Conservation (phyloP, 92 coral and sea anemone genomes). For the Nematostella vectensis region DNA sequence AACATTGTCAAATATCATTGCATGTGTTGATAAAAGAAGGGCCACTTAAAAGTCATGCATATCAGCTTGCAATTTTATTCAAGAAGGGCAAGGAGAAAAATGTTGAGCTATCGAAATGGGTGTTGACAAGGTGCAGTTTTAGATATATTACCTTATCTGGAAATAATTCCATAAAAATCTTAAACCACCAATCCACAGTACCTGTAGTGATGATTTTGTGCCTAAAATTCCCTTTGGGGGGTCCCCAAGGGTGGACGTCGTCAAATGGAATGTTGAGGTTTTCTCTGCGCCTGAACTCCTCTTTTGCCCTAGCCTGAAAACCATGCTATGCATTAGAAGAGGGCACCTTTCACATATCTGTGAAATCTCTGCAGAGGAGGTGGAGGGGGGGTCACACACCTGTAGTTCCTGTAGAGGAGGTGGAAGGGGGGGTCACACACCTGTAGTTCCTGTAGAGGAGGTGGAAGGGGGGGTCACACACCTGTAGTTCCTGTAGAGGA, state of each 20-base stretch:
- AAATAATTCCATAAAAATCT: neutral
- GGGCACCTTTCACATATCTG: too few relatives aligned
- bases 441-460: constrained; percentile 64
- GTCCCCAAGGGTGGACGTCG: constrained; percentile 75
- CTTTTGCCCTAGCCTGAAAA: constrained; percentile 61
- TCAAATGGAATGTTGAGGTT: constrained; percentile 47
- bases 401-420: too few relatives aligned
- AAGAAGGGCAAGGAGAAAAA: neutral
- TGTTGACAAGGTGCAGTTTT: too few relatives aligned
- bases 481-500: constrained; percentile 76
- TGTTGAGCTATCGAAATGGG: too few relatives aligned
- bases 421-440: too few relatives aligned
- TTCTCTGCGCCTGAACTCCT: constrained; percentile 76
- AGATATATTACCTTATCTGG: too few relatives aligned
- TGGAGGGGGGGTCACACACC: too few relatives aligned
- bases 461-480: constrained; percentile 59
- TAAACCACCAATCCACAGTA: neutral
- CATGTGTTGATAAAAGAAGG: too few relatives aligned
- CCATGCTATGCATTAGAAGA: neutral
- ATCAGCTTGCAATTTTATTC: neutral
- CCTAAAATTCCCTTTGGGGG: constrained; percentile 90
- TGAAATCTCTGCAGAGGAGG: too few relatives aligned
- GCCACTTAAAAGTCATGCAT: neutral
- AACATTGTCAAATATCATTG: neutral
- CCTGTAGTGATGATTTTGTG: constrained; percentile 87